Conservation (phyloP, 2,888 invertebrate genomes). For the Amaurobius ferox region DNA sequence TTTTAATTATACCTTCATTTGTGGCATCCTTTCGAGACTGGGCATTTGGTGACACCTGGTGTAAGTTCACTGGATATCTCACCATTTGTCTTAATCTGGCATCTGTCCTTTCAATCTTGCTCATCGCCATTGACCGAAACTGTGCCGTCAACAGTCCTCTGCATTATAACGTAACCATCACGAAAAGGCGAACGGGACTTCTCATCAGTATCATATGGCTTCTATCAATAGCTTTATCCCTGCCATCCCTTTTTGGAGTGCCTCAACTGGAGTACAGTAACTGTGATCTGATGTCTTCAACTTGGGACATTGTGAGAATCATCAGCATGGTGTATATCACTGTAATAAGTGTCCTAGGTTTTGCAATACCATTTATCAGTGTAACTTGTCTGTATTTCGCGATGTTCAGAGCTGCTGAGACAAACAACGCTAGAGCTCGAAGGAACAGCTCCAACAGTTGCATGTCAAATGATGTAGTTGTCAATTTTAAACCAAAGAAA, state of each 20-base stretch:
- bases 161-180: constrained; percentile 81
- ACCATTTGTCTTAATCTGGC: constrained; percentile 81
- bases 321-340: constrained; percentile 76
- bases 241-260: constrained; percentile 50
- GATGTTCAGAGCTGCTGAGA: constrained; percentile 86
- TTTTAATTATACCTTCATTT: constrained; percentile 79
- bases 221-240: constrained; percentile 77
- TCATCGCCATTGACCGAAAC: constrained; percentile 83
- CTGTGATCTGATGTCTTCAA: neutral
- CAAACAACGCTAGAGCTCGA: constrained; percentile 83
- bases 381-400: constrained; percentile 86
- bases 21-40: constrained; percentile 77
- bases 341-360: constrained; percentile 78
- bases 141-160: constrained; percentile 83
- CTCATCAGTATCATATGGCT: constrained; percentile 79
- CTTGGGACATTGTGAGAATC: neutral
- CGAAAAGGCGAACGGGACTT: constrained; percentile 78
- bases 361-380: constrained; percentile 79
- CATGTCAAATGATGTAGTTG: constrained; percentile 71
- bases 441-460: constrained; percentile 79
- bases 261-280: neutral
- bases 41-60: constrained; percentile 77
- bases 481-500: constrained; percentile 43
- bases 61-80: constrained; percentile 82
- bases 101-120: constrained; percentile 82